Evolutionary conservation across 2,888 invertebrate species (phyloP).

Genomic region (Chrysotoxum bicinctum): DNA sequence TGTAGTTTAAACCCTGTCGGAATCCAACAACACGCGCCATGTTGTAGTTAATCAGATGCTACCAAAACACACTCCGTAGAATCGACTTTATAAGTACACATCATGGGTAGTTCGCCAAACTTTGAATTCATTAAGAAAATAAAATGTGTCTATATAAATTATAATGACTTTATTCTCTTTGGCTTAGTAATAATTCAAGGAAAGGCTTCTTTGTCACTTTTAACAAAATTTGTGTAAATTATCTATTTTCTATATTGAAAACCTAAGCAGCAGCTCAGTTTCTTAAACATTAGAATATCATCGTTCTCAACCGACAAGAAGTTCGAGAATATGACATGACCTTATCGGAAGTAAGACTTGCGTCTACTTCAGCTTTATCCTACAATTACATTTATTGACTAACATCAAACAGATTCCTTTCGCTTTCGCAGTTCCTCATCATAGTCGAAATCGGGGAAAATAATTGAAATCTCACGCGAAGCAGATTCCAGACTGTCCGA

Average conservation of each 20-base stretch:
- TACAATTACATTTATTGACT: background rate
- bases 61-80: too few species aligned
- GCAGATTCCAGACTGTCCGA: conserved; percentile 91
- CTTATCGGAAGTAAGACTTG: background rate
- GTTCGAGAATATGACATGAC: too few species aligned
- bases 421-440: conserved; percentile 26
- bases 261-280: background rate
- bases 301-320: background rate
- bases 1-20: too few species aligned
- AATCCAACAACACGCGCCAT: too few species aligned
- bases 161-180: background rate
- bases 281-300: background rate
- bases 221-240: background rate
- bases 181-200: background rate
- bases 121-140: background rate
- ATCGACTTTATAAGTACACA: too few species aligned
- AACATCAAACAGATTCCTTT: conserved; percentile 3
- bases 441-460: conserved; percentile 90
- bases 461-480: conserved; percentile 88
- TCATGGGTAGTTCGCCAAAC: too few species aligned
- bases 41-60: too few species aligned
- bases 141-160: background rate
- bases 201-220: background rate
- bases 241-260: background rate
- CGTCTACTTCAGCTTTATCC: background rate